Conservation (phyloP, 2,888 invertebrate species). For the Brachypalpus laphriformis region DNA sequence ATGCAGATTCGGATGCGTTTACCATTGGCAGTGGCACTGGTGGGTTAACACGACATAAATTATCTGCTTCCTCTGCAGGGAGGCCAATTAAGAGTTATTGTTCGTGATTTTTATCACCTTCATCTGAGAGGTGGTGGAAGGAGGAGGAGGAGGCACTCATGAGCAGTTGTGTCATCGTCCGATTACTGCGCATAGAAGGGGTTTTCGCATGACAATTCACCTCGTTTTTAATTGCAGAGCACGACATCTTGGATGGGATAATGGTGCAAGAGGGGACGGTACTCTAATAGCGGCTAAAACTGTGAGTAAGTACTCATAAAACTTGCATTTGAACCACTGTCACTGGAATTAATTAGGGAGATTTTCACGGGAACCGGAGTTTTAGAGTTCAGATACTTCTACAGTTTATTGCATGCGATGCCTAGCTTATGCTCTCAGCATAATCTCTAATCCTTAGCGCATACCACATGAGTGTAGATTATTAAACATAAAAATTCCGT, state of each 20-base stretch:
- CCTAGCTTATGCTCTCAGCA: no score
- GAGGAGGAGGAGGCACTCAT: slow-evolving; percentile 14
- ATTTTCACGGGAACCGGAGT: slow-evolving; percentile 4
- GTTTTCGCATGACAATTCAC: slow-evolving; percentile 51
- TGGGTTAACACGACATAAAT: slow-evolving; percentile 57
- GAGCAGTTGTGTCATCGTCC: slow-evolving; percentile 37
- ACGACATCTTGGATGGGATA: slow-evolving; percentile 29
- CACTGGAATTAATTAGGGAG: slow-evolving; percentile 8
- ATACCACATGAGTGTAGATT: no score
- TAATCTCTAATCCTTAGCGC: no score
- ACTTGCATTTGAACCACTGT: slow-evolving; percentile 14
- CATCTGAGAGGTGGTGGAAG: neutral
- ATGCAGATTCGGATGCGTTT: slow-evolving; percentile 67
- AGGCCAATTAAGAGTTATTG: slow-evolving; percentile 67
- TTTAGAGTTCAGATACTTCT: neutral
- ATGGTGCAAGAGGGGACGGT: neutral
- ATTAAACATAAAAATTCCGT: no score
- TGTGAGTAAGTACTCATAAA: slow-evolving; percentile 17
- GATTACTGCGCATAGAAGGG: slow-evolving; percentile 48
- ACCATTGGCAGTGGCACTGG: neutral
- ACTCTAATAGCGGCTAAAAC: slow-evolving; percentile 8
- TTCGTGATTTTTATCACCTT: slow-evolving; percentile 53
- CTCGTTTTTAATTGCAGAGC: slow-evolving; percentile 27
- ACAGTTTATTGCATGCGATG: slow-evolving; percentile 19
- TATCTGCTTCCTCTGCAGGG: slow-evolving; percentile 18